Evolutionary conservation across 2,888 invertebrate species (phyloP).

Genomic region (Drosophila yooni): DNA sequence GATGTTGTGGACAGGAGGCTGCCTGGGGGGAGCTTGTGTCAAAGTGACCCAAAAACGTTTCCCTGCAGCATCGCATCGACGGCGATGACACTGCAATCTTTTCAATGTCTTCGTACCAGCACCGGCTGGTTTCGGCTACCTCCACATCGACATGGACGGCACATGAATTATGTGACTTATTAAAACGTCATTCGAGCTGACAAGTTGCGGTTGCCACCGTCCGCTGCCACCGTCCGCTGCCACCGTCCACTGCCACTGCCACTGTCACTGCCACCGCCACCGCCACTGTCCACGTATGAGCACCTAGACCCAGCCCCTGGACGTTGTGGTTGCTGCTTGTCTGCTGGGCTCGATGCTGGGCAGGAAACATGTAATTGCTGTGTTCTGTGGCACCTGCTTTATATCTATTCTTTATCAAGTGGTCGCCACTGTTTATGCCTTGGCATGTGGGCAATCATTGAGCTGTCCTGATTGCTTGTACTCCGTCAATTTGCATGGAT

Average conservation of each 20-base stretch:
- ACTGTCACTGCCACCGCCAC: neutral
- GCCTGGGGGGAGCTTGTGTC: slow-evolving; percentile 50
- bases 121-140: neutral
- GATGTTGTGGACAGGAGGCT: slow-evolving; percentile 15
- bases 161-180: slow-evolving; percentile 83
- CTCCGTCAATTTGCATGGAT: slow-evolving; percentile 66
- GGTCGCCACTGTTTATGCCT: slow-evolving; percentile 47
- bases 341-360: slow-evolving; percentile 34
- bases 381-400: slow-evolving; percentile 40
- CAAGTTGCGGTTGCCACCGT: slow-evolving; percentile 71
- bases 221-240: neutral
- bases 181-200: slow-evolving; percentile 82
- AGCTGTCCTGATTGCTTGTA: slow-evolving; percentile 40
- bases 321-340: slow-evolving; percentile 1
- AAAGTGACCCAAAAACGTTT: slow-evolving; percentile 58
- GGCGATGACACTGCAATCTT: slow-evolving; percentile 45
- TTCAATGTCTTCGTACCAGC: slow-evolving; percentile 13
- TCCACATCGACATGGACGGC: slow-evolving; percentile 36
- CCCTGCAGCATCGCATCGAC: slow-evolving; percentile 32
- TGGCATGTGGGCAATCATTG: slow-evolving; percentile 59
- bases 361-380: slow-evolving; percentile 72
- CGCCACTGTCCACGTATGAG: slow-evolving; percentile 21
- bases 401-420: slow-evolving; percentile 40
- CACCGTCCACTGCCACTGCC: slow-evolving; percentile 28
- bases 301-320: neutral